Evolutionary conservation across 2,888 invertebrate species (phyloP).

Genomic region (Drosophila diplacantha): DNA sequence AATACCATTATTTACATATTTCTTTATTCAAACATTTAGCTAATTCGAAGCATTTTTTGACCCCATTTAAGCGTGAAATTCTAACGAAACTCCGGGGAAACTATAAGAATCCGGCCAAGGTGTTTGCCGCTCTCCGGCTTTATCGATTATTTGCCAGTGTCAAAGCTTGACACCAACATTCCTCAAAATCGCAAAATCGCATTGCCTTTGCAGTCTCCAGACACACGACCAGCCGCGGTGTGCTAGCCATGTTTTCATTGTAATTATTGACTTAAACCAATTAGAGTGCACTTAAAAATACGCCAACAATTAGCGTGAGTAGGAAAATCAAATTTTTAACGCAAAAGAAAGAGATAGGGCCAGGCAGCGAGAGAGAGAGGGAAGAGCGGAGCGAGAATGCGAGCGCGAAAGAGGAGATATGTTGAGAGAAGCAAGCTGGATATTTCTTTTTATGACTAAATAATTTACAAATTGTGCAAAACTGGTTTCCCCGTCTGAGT

Average conservation of each 20-base stretch:
- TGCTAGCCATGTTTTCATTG: slow-evolving; percentile 40
- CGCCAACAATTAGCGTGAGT: slow-evolving; percentile 45
- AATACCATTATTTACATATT: background rate
- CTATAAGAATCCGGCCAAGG: slow-evolving; percentile 17
- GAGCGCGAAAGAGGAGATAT: slow-evolving; percentile 7
- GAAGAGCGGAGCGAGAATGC: slow-evolving; percentile 2
- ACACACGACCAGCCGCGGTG: slow-evolving; percentile 5
- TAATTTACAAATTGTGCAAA: slow-evolving; percentile 65
- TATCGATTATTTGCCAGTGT: slow-evolving; percentile 31
- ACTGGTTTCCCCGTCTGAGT: slow-evolving; percentile 48
- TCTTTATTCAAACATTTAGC: background rate
- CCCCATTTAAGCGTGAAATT: slow-evolving; percentile 5
- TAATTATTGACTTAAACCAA: slow-evolving; percentile 49
- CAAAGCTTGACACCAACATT: slow-evolving; percentile 19
- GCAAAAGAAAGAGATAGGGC: slow-evolving; percentile 25
- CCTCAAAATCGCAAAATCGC: slow-evolving; percentile 2
- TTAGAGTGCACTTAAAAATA: slow-evolving; percentile 56
- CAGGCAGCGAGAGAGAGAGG: slow-evolving; percentile 3
- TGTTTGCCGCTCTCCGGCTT: slow-evolving; percentile 23
- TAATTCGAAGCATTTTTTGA: background rate
- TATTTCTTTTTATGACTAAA: slow-evolving; percentile 56
- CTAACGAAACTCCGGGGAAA: slow-evolving; percentile 12
- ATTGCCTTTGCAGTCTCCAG: slow-evolving; percentile 1
- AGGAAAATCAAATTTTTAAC: slow-evolving; percentile 40
- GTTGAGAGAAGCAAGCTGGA: slow-evolving; percentile 20